Conservation (phyloP, 2,888 invertebrate species). For the Leucophenga maculata region DNA sequence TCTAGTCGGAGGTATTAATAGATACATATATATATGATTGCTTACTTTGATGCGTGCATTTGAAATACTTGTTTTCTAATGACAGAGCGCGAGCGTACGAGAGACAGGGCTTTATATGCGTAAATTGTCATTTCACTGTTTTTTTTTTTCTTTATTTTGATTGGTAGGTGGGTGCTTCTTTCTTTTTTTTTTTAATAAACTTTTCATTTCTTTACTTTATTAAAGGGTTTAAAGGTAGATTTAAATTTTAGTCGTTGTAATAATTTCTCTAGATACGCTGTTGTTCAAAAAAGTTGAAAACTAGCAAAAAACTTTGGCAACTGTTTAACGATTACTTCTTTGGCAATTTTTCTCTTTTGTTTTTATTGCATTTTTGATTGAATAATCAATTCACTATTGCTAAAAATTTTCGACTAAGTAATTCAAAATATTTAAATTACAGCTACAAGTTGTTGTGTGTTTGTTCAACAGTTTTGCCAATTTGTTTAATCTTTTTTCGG, state of each 20-base stretch:
- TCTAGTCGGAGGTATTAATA: slow-evolving; percentile 61
- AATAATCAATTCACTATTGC: slow-evolving; percentile 16
- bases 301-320: no score
- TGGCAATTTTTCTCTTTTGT: background rate
- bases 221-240: no score
- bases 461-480: slow-evolving; percentile 19
- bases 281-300: no score
- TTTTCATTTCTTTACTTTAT: background rate
- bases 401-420: slow-evolving; percentile 43
- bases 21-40: slow-evolving; percentile 38
- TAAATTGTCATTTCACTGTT: slow-evolving; percentile 15
- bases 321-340: background rate
- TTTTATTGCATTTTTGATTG: slow-evolving; percentile 1
- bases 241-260: no score
- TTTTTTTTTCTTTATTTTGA: slow-evolving; percentile 40
- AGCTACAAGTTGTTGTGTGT: slow-evolving; percentile 15
- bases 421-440: slow-evolving; percentile 43
- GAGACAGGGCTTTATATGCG: no score
- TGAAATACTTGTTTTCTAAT: no score
- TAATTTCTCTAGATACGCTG: no score
- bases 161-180: slow-evolving; percentile 48
- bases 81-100: no score
- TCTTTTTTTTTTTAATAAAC: background rate
- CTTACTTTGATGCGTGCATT: no score
- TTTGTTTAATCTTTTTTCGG: slow-evolving; percentile 76